phyloP scores from a whole-genome alignment of 1,140 invertebrate species.

The Plutomurus gul region DNA sequence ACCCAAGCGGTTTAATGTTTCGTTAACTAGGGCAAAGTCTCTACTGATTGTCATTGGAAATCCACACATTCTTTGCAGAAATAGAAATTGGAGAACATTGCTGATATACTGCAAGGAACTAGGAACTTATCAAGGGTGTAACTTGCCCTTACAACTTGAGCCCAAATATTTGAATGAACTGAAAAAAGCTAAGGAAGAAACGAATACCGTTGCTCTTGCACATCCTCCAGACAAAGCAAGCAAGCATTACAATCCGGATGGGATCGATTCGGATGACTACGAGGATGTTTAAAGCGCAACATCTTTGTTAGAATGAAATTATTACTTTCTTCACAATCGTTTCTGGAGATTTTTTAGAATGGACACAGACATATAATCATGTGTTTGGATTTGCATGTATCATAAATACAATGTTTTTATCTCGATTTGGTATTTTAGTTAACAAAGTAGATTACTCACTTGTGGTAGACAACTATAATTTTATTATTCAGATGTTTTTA shows the following conservation, averaged over 20 bases:
- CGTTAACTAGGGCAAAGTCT: slow-evolving; percentile 78
- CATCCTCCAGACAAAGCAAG: neutral
- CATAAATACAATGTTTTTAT: too few relatives aligned
- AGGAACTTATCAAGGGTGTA: slow-evolving; percentile 69
- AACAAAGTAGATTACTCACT: too few relatives aligned
- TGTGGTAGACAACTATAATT: too few relatives aligned
- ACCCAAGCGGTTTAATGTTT: slow-evolving; percentile 82
- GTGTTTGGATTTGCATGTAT: too few relatives aligned
- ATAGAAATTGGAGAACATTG: slow-evolving; percentile 72
- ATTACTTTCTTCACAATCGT: too few relatives aligned
- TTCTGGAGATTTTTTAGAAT: too few relatives aligned
- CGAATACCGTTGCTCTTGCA: neutral
- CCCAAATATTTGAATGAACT: neutral
- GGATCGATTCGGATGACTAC: neutral
- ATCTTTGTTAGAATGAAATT: too few relatives aligned
- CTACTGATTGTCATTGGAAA: slow-evolving; percentile 82
- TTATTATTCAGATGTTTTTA: too few relatives aligned
- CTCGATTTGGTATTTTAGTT: too few relatives aligned
- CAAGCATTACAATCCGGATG: neutral
- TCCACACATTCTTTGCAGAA: slow-evolving; percentile 71
- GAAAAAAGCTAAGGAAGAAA: neutral
- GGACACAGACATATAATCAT: too few relatives aligned
- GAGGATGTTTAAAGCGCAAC: too few relatives aligned
- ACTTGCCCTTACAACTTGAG: slow-evolving; percentile 58
- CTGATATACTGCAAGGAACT: slow-evolving; percentile 68